Evolutionary conservation across 2,797 vertebrate genomes (phyloP).

Genomic region (Picus viridis): DNA sequence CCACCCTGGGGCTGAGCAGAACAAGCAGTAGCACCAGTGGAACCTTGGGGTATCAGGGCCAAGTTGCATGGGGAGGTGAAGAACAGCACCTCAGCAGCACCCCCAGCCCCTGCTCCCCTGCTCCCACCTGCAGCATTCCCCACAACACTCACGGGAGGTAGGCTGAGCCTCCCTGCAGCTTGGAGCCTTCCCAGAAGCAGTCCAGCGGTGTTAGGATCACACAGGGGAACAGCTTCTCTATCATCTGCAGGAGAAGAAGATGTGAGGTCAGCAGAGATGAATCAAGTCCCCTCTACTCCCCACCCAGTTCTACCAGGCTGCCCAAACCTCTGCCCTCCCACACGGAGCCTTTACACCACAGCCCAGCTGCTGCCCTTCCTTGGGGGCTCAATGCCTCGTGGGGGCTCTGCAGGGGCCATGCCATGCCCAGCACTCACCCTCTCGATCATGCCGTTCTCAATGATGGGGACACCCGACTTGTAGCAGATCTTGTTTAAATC

Average conservation of each 20-base stretch:
- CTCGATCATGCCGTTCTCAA: conserved; percentile 98
- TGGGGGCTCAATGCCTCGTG: fast-evolving
- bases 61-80: background rate
- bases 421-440: conserved; percentile 80
- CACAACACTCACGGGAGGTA: conserved; percentile 93
- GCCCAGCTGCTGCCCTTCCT: background rate
- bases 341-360: background rate
- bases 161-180: conserved; percentile 96
- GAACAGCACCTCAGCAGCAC: background rate
- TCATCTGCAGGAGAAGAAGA: conserved; percentile 84
- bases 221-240: conserved; percentile 98
- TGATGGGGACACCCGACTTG: conserved; percentile 96
- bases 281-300: fast-evolving
- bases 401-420: fast-evolving
- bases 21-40: background rate
- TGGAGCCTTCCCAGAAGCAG: conserved; percentile 99
- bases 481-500: conserved; percentile 99
- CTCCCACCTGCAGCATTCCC: fast-evolving
- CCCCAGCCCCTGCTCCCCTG: background rate
- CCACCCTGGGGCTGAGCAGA: background rate
- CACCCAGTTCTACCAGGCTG: background rate
- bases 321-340: background rate
- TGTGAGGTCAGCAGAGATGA: background rate
- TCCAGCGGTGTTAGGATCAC: conserved; percentile 98
- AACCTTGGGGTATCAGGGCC: background rate